A percentile compares a stretch with the other conserved stretches of the same genome.
Evolutionary conservation across 2,888 invertebrate genomes (phyloP).

Genomic region (Cheilosia soror): DNA sequence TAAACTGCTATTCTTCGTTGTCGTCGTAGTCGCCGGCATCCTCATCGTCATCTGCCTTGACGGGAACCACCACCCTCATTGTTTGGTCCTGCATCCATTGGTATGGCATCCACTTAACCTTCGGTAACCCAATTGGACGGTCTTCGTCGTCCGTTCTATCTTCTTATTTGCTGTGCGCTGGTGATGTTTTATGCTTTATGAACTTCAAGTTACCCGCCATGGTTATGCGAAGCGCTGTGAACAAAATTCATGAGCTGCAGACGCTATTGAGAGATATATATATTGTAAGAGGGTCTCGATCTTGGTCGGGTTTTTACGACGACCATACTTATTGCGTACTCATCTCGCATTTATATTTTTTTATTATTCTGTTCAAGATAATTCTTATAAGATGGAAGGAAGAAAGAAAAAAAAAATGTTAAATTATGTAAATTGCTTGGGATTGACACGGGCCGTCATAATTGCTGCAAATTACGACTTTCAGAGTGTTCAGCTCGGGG

Average conservation of each 20-base stretch:
- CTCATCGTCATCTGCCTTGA: conserved; percentile 23
- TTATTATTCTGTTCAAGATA: conserved; percentile 60
- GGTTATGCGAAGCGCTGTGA: conserved; percentile 57
- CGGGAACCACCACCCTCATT: conserved; percentile 34
- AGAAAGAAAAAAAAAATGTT: conserved; percentile 24
- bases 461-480: conserved; percentile 66
- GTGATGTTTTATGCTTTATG: conserved; percentile 68
- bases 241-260: conserved; percentile 72
- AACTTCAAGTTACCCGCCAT: conserved; percentile 53
- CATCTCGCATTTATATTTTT: conserved; percentile 66
- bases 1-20: neutral
- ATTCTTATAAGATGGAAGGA: conserved; percentile 25
- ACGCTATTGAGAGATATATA: conserved; percentile 54
- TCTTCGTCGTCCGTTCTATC: conserved; percentile 18
- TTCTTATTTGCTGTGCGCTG: conserved; percentile 19
- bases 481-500: conserved; percentile 7
- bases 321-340: conserved; percentile 53
- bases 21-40: neutral
- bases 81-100: conserved; percentile 49
- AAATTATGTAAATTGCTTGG: conserved; percentile 69
- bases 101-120: conserved; percentile 68
- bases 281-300: conserved; percentile 8
- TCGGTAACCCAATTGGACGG: conserved; percentile 67
- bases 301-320: conserved; percentile 27
- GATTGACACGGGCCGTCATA: conserved; percentile 67